Base-by-base conservation (phyloP, 1,140 invertebrate species). In the Neotoxoptera formosana region DNA sequence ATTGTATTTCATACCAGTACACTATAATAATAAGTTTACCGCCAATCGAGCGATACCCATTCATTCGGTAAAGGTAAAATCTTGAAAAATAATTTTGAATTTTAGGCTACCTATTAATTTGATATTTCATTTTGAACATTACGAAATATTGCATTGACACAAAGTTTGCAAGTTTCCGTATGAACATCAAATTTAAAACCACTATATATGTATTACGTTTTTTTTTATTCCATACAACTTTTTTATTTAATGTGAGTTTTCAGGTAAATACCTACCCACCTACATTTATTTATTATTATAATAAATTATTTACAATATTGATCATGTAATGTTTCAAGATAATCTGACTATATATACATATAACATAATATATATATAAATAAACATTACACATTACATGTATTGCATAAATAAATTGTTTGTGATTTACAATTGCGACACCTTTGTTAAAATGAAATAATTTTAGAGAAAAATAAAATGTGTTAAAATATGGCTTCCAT, bases 371-470 rank as follows among this genome's bases (percentile, higher is more conserved):
- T 53, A 7, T 67, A 67, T 14, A 76, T 76, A 56, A 25, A 25
- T 25, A 25, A 25, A 76, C 6, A 53, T 53, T 53, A 53, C 51
- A 76, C 6, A 53, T 53, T 53, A 53, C 51, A 53, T 53, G 21
- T 23, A 53, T 53, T 53, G 51, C 51, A n/a, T 7, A 67, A 76
- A 76, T 76, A 76, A 34, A 76, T n/a, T 76, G 14, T 76, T 67
- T 20, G n/a, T 76, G 30, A 76, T 76, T 76, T 76, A 76, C n/a
- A 76, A 76, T n/a, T 67, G 60, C 11, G 60, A 17, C 60, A 76
- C 60, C 30, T 76, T 76, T 76, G 60, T 76, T 76, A 76, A 76
- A n/a, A 76, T 76, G n/a, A 76, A 76, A 76, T 76, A 76, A 76
- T 14, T n/a, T 76, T 76, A 67, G 11, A 76, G 30, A 76, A 76